Evolutionary conservation across 2,888 invertebrate species (phyloP), one percentile per base, ranked within the genome.

Genomic region (Mimumesa dahlbomi): DNA sequence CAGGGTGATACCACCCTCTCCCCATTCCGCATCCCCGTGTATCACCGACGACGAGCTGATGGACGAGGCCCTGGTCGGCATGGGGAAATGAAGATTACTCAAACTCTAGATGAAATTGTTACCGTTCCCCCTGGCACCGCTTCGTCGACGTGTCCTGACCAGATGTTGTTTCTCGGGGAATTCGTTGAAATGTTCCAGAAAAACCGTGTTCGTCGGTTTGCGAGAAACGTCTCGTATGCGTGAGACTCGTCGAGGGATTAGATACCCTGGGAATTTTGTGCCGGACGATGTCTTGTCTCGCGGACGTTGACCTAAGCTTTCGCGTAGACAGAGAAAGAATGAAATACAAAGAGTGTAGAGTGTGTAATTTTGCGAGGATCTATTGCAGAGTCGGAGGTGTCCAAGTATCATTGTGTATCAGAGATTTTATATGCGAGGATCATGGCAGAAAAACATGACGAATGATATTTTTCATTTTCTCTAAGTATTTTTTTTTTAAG

Each of bases 31-130:
- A 78, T 95, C 95, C 4, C 95, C 95, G 14, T 94, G 95, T 82
- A 94, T 95, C 80, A 95, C 96, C 45, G 97, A 97, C 85, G 97
- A 97, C 88, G 97, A 97, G 85, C 92, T 96, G 16, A 96, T 96
- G 95, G 96, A 97, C 88, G 96, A 96, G 87, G 96, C 96, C 4
- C 90, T 96, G 49, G 94, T 95, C 53, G 95, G 95, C 6, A 92
- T 94, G 83, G 94, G 94, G 40, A 95, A 95, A 92, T 94, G 91
- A 92, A 89, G 87, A 78, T 85, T 88, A 84, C 72, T 72, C 54
- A 75, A 70, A 75, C 70, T 74, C 38, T 75, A 75, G 74, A 70
- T 56, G 66, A 53, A 70, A 69, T 69, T 73, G n/a, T 46, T 48
- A 52, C 49, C 13, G n/a, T n/a, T n/a, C n/a, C n/a, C n/a, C n/a